Conservation (phyloP, 2,113 vertebrate species). For the Neomonachus schauinslandi region DNA sequence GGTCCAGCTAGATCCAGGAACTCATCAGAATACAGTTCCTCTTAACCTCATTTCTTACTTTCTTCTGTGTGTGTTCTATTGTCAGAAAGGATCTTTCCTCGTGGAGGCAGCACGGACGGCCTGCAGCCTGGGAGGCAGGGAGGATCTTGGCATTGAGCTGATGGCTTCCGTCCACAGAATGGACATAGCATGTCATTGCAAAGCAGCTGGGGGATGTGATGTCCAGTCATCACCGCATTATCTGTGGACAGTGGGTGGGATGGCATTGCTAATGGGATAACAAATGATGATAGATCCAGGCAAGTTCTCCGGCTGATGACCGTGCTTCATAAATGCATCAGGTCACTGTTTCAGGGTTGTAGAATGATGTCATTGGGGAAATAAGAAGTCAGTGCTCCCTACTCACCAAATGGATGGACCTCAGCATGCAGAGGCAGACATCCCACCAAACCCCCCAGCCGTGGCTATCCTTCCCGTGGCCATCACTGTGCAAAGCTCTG, state of each 20-base stretch:
- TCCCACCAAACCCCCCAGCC: no score
- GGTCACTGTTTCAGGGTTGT: neutral
- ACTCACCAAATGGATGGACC: no score
- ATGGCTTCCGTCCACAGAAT: neutral
- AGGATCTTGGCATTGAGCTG: neutral
- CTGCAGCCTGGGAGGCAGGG: neutral
- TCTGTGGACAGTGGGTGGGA: neutral
- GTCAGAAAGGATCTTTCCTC: neutral
- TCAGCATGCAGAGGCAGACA: accelerated
- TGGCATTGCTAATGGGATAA: neutral
- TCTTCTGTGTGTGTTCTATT: neutral
- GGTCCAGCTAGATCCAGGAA: neutral
- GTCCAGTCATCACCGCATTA: accelerated
- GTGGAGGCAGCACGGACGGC: neutral
- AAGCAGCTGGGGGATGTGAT: neutral
- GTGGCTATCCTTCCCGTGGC: neutral
- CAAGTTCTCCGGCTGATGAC: neutral
- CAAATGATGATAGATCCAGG: no score
- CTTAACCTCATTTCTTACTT: neutral
- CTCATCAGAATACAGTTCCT: neutral
- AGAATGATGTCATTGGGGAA: neutral
- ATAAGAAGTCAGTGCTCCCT: neutral
- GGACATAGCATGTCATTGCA: accelerated
- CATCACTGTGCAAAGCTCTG: neutral
- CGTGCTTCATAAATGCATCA: neutral